A percentile compares a stretch with the other conserved stretches of the same genome.
phyloP scores from a whole-genome alignment of 2,888 invertebrate genomes.

The Drosophila hawaiiensis region DNA sequence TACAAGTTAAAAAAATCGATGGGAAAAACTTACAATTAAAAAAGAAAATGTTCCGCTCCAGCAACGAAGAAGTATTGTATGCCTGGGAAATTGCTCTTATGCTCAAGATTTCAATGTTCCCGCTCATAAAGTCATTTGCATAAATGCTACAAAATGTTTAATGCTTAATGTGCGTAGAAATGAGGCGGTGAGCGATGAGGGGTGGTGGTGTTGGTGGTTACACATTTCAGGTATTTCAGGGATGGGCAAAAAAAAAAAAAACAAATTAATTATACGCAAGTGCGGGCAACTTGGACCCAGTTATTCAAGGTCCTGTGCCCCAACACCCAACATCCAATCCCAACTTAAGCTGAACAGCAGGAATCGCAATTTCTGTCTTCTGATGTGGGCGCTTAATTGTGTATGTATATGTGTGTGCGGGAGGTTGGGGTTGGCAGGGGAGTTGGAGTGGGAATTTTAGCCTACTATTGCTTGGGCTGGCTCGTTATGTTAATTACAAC shows the following conservation, averaged over 20 bases:
- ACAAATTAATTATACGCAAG: constrained; percentile 75
- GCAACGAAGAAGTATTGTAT: neutral
- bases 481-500: constrained; percentile 81
- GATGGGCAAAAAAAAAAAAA: constrained; percentile 23
- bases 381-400: constrained; percentile 40
- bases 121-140: constrained; percentile 73
- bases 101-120: constrained; percentile 49
- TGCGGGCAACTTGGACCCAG: constrained; percentile 39
- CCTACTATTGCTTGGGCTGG: constrained; percentile 74
- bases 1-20: neutral
- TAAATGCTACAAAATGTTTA: constrained; percentile 68
- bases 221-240: constrained; percentile 1
- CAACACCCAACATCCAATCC: neutral
- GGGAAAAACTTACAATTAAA: neutral
- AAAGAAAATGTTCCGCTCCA: neutral
- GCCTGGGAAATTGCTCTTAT: constrained; percentile 39
- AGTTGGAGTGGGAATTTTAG: constrained; percentile 45
- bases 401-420: neutral
- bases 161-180: constrained; percentile 2
- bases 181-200: neutral
- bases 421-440: neutral
- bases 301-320: neutral
- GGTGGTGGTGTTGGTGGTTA: neutral
- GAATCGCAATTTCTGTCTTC: constrained; percentile 52
- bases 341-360: constrained; percentile 40